Base-by-base conservation (phyloP, 1,140 invertebrate genomes). In the Homarus americanus region DNA sequence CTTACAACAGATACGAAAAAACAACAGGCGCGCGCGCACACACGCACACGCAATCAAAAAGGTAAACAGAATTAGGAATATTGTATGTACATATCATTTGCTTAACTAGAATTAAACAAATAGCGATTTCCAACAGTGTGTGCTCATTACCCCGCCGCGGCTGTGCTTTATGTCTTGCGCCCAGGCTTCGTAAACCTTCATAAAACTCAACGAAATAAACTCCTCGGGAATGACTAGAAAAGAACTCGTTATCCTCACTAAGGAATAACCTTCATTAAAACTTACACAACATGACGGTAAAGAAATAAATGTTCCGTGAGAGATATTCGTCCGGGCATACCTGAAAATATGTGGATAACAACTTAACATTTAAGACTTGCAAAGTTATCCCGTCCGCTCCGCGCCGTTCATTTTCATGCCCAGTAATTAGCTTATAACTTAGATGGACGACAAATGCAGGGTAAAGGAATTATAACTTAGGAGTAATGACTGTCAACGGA, bases 401-500 rank as follows among this genome's bases (percentile, higher is more conserved):
- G 20, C 72, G 9, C 72, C 72, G 34, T 73, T 73, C 72, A 73
- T 73, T 73, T 12, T 73, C 72, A 34, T 73, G 72, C 34, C 28
- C 32, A 34, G 72, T 73, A 73, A 73, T 73, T 73, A 73, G 72
- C 72, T 73, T 73, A 73, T 73, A 73, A 36, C 7, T 73, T 73
- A 73, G 4, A 73, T 20, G 72, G 20, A 12, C 72, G 72, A 73
- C 72, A 73, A 73, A 73, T 73, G 72, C 72, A 73, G 72, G 72
- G 72, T 73, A 73, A 73, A 73, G 72, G 72, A 73, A 73, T 73
- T 73, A 73, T 73, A 73, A 73, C 32, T 73, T 73, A 73, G 72
- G 32, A 20, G 72, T 34, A 73, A 73, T 73, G 72, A 73, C 72
- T 73, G 72, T 73, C 72, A 73, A 28, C 72, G 72, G 72, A 73